Evolutionary conservation across 2,113 vertebrate species (phyloP).

Genomic region (Melanostigma gelatinosum): DNA sequence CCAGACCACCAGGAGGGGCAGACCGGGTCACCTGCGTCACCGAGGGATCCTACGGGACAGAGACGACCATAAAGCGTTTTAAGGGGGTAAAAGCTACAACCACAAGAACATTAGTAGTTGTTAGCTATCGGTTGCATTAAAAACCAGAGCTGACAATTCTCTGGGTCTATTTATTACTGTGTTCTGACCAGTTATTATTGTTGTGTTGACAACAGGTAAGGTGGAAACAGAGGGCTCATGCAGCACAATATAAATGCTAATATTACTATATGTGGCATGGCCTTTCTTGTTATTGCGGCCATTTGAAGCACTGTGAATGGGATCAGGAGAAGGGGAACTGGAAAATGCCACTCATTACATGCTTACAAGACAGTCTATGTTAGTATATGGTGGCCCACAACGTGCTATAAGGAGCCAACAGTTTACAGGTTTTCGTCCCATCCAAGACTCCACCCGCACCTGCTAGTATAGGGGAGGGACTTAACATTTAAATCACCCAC

Average conservation of each 20-base stretch:
- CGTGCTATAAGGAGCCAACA: not conserved
- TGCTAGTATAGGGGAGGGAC: conserved; percentile 6
- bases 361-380: not conserved
- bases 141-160: not conserved
- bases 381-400: not conserved
- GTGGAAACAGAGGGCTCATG: not conserved
- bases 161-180: not conserved
- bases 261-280: not conserved
- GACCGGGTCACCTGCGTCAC: conserved; percentile 98
- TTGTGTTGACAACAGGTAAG: not conserved
- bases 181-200: not conserved
- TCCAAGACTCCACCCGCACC: conserved; percentile 34
- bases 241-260: not conserved
- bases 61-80: conserved; percentile 36
- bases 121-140: not conserved
- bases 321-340: not conserved
- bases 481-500: not conserved
- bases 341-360: not conserved
- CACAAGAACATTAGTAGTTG: not conserved
- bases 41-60: conserved; percentile 90
- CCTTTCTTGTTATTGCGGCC: not conserved
- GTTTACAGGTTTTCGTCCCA: not conserved
- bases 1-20: conserved; percentile 90
- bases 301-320: not conserved
- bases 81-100: conserved; percentile 13